A percentile compares a stretch with the other conserved stretches of the same genome.
phyloP scores from a whole-genome alignment of 2,888 invertebrate species.

The Terebella lapidaria region DNA sequence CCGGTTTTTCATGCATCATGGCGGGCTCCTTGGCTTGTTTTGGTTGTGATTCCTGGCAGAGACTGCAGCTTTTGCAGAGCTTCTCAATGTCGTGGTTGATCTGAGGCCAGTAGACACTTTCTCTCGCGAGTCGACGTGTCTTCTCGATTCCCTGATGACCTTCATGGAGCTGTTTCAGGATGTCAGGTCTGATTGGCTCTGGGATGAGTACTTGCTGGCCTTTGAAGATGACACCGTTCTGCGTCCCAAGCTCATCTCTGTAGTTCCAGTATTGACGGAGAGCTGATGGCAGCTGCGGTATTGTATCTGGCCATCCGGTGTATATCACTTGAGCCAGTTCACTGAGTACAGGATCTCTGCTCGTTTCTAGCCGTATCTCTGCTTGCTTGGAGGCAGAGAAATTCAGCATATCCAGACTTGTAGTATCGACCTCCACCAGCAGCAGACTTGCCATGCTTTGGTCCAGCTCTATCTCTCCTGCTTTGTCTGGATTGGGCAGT shows the following conservation, averaged over 20 bases:
- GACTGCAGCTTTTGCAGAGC: background rate
- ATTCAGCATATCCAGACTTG: too few relatives aligned
- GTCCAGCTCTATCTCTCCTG: background rate
- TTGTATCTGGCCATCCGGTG: background rate
- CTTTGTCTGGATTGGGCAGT: conserved; percentile 5
- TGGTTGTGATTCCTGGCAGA: background rate
- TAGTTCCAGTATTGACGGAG: background rate
- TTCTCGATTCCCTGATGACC: background rate
- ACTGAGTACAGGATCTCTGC: background rate
- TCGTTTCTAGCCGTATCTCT: background rate
- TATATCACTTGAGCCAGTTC: background rate
- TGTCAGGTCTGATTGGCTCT: background rate
- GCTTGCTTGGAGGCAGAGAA: too few relatives aligned
- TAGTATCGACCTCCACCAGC: too few relatives aligned
- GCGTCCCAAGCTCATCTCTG: background rate
- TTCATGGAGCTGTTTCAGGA: background rate
- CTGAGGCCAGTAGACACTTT: background rate
- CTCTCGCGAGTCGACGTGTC: background rate
- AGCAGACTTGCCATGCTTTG: too few relatives aligned
- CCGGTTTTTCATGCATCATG: background rate
- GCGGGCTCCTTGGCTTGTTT: background rate
- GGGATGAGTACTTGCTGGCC: background rate
- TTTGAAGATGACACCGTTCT: background rate
- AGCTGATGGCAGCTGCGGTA: background rate
- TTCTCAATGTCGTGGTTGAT: background rate